Evolutionary conservation across 2,888 invertebrate species (phyloP).

Genomic region (Hartigia nigra): DNA sequence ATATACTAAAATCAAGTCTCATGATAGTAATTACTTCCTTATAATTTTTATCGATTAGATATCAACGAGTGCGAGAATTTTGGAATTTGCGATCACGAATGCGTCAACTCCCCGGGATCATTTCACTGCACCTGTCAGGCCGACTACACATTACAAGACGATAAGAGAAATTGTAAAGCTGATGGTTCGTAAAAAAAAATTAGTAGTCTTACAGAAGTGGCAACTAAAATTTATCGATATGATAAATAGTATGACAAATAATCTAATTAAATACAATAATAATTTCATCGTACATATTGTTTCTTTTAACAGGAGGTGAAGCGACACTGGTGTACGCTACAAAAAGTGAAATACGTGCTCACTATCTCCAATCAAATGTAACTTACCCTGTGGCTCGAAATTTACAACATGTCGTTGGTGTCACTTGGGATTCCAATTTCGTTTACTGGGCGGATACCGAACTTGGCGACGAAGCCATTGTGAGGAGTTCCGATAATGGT

Average conservation of each 20-base stretch:
- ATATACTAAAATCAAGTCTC: background rate
- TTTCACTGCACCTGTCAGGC: slow-evolving; percentile 75
- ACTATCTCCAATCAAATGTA: slow-evolving; percentile 70
- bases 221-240: background rate
- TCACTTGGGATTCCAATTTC: slow-evolving; percentile 76
- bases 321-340: slow-evolving; percentile 78
- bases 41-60: slow-evolving; percentile 60
- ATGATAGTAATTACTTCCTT: background rate
- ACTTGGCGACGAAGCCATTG: slow-evolving; percentile 78
- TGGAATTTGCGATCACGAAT: slow-evolving; percentile 78
- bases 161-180: slow-evolving; percentile 70
- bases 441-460: slow-evolving; percentile 85
- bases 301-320: slow-evolving; percentile 69
- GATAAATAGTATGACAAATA: no score
- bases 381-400: slow-evolving; percentile 68
- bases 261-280: background rate
- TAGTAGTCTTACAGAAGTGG: background rate
- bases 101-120: slow-evolving; percentile 71
- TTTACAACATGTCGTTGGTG: slow-evolving; percentile 73
- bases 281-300: slow-evolving; percentile 4
- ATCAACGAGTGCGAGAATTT: slow-evolving; percentile 74
- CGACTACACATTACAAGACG: slow-evolving; percentile 68
- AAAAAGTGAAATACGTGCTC: slow-evolving; percentile 73
- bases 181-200: slow-evolving; percentile 44
- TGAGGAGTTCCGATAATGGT: slow-evolving; percentile 74